Conservation (phyloP, 2,888 invertebrate species). For the Tetrapedia diversipes region DNA sequence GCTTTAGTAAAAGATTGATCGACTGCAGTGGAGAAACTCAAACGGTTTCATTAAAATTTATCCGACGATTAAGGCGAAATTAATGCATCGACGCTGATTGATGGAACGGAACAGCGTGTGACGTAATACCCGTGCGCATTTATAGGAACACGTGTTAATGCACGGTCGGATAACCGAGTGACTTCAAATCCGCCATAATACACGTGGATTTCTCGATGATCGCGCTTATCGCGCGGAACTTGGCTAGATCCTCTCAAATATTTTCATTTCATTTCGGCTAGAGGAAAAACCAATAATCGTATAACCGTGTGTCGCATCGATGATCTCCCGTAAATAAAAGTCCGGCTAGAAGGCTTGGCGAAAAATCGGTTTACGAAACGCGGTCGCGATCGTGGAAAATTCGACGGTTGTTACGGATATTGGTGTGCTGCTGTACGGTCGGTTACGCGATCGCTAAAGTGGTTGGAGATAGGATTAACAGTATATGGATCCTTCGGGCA, state of each 20-base stretch:
- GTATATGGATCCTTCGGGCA: not conserved
- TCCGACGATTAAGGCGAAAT: constrained; percentile 22
- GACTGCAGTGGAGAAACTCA: not conserved
- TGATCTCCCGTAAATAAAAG: constrained; percentile 10
- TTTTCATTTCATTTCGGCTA: constrained; percentile 40
- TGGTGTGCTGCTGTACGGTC: too few species aligned
- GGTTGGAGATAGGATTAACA: not conserved
- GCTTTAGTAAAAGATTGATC: not conserved
- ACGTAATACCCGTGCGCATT: constrained; percentile 2
- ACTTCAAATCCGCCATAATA: constrained; percentile 22
- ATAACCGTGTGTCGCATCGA: constrained; percentile 2
- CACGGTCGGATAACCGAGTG: not conserved
- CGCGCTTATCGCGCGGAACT: not conserved
- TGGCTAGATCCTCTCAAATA: constrained; percentile 18
- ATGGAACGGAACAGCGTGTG: not conserved
- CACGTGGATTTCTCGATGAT: constrained; percentile 3
- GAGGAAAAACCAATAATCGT: constrained; percentile 25
- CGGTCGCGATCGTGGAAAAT: not conserved
- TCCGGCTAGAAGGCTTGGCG: constrained; percentile 1
- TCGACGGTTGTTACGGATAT: not conserved
- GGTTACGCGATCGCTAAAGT: not conserved
- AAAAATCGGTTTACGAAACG: constrained; percentile 7
- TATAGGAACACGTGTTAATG: not conserved
- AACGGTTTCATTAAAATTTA: constrained; percentile 17
- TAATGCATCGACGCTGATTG: not conserved